A percentile compares a stretch with the other conserved stretches of the same genome.
These are phyloP conservation scores for Hormaphis cornu DNA, from an alignment of 1,140 invertebrate genomes.

Conservation along the genomic window DNA sequence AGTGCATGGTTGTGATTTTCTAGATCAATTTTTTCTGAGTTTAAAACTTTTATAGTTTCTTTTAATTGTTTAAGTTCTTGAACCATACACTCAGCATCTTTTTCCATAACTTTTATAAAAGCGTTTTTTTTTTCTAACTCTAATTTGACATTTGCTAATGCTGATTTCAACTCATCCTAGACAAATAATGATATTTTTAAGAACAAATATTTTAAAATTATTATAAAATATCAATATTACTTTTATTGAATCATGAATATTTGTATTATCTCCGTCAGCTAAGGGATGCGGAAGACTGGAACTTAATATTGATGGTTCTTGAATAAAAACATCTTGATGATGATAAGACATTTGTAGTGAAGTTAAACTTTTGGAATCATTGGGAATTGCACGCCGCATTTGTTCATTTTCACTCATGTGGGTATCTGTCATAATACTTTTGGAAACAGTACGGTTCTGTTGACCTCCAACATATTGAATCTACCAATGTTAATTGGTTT, in stretches of 20 bases:
- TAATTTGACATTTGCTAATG: not conserved
- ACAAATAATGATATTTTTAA: not conserved
- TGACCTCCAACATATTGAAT: not conserved
- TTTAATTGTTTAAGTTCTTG: not conserved
- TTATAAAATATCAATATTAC: not conserved
- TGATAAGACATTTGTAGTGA: conserved; percentile 18
- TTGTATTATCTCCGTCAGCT: conserved; percentile 1
- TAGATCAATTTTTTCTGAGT: not conserved
- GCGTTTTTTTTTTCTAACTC: conserved; percentile 15
- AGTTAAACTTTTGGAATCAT: conserved; percentile 3
- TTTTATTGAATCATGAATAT: not conserved
- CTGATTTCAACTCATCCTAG: conserved; percentile 2
- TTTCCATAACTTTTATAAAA: conserved; percentile 26
- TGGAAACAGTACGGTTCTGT: conserved; percentile 1
- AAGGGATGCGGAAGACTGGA: not conserved
- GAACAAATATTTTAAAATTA: not conserved
- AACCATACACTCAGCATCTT: conserved; percentile 6
- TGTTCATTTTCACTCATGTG: conserved; percentile 24
- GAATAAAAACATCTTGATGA: conserved; percentile 15
- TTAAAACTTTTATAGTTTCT: not conserved
- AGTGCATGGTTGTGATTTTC: not conserved
- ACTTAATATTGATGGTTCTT: not conserved
- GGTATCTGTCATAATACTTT: conserved; percentile 9
- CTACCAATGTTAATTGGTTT: not conserved
- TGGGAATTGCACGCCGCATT: conserved; percentile 3